Conservation (phyloP, 1,140 invertebrate genomes). For the Drosophila paulistorum region DNA sequence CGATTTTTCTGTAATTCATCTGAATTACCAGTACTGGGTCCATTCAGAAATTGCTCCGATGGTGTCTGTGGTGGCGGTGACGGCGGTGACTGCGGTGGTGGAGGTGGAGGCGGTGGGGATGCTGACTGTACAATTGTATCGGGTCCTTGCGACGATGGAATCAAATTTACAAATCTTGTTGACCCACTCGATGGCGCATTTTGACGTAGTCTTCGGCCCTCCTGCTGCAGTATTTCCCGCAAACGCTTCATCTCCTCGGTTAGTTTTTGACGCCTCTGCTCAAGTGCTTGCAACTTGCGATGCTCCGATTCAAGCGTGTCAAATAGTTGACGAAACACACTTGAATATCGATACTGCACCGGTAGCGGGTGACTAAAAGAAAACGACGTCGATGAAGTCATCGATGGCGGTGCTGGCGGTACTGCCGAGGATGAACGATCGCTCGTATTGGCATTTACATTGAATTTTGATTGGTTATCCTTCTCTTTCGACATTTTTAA, state of each 20-base stretch:
- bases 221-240: conserved; percentile 18
- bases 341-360: not conserved
- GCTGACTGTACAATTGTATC: too few relatives aligned
- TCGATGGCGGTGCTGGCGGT: too few relatives aligned
- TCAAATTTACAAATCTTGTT: too few relatives aligned
- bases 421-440: too few relatives aligned
- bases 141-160: not conserved
- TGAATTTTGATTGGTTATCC: not conserved
- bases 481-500: not conserved
- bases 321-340: conserved; percentile 28
- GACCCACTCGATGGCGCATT: not conserved
- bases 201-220: conserved; percentile 25
- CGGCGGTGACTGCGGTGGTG: not conserved
- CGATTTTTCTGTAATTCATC: too few relatives aligned
- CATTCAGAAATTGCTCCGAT: not conserved
- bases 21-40: not conserved
- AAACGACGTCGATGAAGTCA: too few relatives aligned
- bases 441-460: not conserved
- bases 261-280: conserved; percentile 25
- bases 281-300: conserved; percentile 37
- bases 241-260: conserved; percentile 40
- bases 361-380: too few relatives aligned
- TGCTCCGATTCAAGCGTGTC: conserved; percentile 43
- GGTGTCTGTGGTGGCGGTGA: not conserved
- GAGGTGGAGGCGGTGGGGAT: not conserved